These are phyloP conservation scores for Dasyurus viverrinus DNA, from an alignment of 2,113 vertebrate genomes.

Conservation along the genomic window DNA sequence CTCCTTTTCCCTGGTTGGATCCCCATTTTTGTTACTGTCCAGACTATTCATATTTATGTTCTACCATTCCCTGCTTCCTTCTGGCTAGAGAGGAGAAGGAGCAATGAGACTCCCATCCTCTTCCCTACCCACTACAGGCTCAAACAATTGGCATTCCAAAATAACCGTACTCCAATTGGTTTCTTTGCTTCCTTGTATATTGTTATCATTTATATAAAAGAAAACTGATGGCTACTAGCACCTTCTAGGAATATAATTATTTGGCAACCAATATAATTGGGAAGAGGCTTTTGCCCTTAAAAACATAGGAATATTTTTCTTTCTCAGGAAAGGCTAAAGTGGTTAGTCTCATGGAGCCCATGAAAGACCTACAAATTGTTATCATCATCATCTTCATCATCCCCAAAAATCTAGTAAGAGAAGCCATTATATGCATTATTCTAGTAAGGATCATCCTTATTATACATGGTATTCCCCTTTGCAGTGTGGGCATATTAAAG, in stretches of 20 bases:
- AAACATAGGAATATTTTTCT: background rate
- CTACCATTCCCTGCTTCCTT: background rate
- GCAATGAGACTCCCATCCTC: background rate
- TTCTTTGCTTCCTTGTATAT: background rate
- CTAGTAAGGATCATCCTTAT: background rate
- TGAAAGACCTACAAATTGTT: background rate
- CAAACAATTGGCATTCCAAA: background rate
- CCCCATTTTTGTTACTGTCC: background rate
- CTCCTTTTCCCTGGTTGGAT: background rate
- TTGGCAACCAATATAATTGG: background rate
- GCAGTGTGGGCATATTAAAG: background rate
- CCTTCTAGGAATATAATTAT: background rate
- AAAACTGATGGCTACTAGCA: background rate
- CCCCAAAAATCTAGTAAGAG: background rate
- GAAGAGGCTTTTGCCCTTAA: background rate
- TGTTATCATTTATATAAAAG: background rate
- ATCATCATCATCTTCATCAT: background rate
- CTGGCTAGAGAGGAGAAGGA: background rate
- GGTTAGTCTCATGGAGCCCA: background rate
- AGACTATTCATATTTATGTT: background rate
- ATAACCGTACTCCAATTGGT: background rate
- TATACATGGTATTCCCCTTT: background rate
- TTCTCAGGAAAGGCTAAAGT: background rate
- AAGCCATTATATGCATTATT: background rate
- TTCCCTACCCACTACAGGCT: background rate